A percentile compares a stretch with the other conserved stretches of the same genome.
These are phyloP conservation scores for Limenitis camilla DNA, from an alignment of 2,888 invertebrate genomes.

Conservation along the genomic window DNA sequence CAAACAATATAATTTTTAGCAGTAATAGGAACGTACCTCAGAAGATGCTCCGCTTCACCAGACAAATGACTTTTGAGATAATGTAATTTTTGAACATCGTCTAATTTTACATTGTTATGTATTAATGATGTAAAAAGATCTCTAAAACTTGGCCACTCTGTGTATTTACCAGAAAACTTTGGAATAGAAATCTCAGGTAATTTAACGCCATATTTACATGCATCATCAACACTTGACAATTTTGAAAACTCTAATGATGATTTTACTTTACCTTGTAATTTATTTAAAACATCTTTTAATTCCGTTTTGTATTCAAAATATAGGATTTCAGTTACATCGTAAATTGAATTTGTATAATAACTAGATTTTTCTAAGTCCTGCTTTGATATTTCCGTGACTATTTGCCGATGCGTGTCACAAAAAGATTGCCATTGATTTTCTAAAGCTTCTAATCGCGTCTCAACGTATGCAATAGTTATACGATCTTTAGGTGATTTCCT, in stretches of 20 bases:
- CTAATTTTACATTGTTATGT: no score
- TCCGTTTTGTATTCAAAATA: slow-evolving; percentile 3
- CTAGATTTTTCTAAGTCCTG: background rate
- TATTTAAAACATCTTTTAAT: background rate
- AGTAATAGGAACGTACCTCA: slow-evolving; percentile 19
- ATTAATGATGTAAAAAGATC: slow-evolving; percentile 24
- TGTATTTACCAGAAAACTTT: slow-evolving; percentile 23
- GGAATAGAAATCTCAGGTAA: slow-evolving; percentile 7
- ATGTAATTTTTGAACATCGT: no score
- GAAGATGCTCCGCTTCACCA: no score
- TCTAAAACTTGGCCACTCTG: slow-evolving; percentile 23
- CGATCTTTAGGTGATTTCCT: slow-evolving; percentile 11
- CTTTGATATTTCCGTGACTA: slow-evolving; percentile 2
- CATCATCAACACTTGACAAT: background rate
- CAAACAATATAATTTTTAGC: slow-evolving; percentile 20
- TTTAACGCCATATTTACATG: background rate
- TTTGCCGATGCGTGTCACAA: slow-evolving; percentile 4
- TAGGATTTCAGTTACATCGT: background rate
- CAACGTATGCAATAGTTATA: slow-evolving; percentile 1
- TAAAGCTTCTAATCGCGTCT: slow-evolving; percentile 11
- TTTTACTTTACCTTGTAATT: background rate
- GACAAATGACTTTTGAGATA: no score
- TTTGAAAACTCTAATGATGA: background rate
- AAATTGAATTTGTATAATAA: slow-evolving; percentile 2
- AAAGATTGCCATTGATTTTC: slow-evolving; percentile 9